These are phyloP conservation scores for Protaetia brevitarsis DNA, from an alignment of 1,140 invertebrate species.

Conservation along the genomic window DNA sequence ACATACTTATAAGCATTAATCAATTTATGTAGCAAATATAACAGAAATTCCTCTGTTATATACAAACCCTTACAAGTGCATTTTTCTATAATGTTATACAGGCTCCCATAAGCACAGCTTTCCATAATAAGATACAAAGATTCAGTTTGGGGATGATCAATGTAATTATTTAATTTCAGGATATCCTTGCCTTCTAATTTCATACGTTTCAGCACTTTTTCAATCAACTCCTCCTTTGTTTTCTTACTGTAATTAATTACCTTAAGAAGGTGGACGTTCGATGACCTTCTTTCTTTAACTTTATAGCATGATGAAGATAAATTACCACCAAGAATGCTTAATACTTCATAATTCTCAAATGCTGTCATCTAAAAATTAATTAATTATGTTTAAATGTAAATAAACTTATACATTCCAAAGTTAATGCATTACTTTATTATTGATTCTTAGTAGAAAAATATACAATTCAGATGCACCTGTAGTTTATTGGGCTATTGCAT, in stretches of 20 bases:
- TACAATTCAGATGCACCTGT: too few relatives aligned
- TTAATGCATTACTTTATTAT: too few relatives aligned
- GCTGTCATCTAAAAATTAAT: neutral
- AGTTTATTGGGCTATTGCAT: too few relatives aligned
- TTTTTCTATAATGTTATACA: constrained; percentile 50
- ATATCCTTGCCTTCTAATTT: constrained; percentile 31
- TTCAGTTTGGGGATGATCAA: constrained; percentile 40
- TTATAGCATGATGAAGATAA: constrained; percentile 64
- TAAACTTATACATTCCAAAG: too few relatives aligned
- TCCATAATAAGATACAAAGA: constrained; percentile 57
- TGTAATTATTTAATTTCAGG: constrained; percentile 35
- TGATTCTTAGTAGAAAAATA: too few relatives aligned
- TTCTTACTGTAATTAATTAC: constrained; percentile 56
- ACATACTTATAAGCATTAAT: constrained; percentile 49
- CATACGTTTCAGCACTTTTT: constrained; percentile 42
- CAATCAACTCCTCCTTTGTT: constrained; percentile 54
- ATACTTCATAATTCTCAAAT: constrained; percentile 51
- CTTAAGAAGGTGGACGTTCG: constrained; percentile 61
- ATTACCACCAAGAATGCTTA: constrained; percentile 59
- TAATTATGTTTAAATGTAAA: neutral
- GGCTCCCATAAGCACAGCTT: constrained; percentile 57
- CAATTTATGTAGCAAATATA: constrained; percentile 55
- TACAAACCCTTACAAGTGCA: constrained; percentile 51
- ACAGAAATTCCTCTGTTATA: constrained; percentile 43
- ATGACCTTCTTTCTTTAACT: constrained; percentile 54